Conservation (phyloP, 2,888 invertebrate genomes). For the Dinocampus coccinellae region DNA sequence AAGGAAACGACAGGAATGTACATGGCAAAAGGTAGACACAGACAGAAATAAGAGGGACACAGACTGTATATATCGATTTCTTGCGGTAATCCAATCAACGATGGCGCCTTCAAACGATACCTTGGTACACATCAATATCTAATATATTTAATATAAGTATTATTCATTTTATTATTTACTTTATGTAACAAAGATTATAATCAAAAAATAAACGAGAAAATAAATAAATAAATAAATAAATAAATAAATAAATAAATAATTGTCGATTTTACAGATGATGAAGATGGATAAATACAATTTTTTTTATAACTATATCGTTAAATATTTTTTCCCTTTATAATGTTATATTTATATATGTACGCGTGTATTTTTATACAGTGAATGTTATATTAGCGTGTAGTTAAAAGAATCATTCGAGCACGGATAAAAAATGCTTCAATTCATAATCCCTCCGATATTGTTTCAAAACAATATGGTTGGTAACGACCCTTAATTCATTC, state of each 20-base stretch:
- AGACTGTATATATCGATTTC: constrained; percentile 62
- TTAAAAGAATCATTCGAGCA: constrained; percentile 22
- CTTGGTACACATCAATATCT: constrained; percentile 42
- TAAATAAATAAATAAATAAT: no score
- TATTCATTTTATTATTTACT: no score
- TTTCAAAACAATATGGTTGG: constrained; percentile 55
- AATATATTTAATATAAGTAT: background rate
- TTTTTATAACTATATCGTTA: background rate
- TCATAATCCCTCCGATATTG: constrained; percentile 61
- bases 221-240: no score
- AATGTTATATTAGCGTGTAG: constrained; percentile 23
- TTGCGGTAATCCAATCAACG: constrained; percentile 68
- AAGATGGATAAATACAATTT: no score
- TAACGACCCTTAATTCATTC: constrained; percentile 52
- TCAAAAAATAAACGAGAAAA: constrained; percentile 7
- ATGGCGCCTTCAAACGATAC: constrained; percentile 62
- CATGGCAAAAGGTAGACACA: constrained; percentile 35
- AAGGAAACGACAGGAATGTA: constrained; percentile 40
- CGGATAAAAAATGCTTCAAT: constrained; percentile 27
- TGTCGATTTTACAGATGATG: no score
- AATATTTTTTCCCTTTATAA: no score
- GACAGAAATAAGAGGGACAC: constrained; percentile 43
- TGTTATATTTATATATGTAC: background rate
- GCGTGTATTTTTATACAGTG: constrained; percentile 6
- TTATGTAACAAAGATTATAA: no score